Evolutionary conservation across 2,888 invertebrate species (phyloP).

Genomic region (Strigamia maritima): DNA sequence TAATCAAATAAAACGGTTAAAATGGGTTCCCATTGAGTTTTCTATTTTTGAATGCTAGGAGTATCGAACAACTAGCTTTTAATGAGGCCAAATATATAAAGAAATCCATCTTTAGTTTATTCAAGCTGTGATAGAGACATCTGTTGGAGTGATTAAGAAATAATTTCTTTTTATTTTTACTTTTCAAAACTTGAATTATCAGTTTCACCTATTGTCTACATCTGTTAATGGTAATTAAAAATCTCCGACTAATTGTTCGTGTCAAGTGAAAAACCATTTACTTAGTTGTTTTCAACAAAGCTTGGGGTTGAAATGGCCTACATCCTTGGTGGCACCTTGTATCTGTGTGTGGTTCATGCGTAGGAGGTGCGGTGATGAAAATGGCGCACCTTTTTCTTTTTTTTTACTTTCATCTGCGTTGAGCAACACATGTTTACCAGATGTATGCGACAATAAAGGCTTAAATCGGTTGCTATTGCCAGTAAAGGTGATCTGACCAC

Average conservation of each 20-base stretch:
- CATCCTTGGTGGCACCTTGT: background rate
- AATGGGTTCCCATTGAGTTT: background rate
- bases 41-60: too few species aligned
- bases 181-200: background rate
- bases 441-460: conserved; percentile 8
- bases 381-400: conserved; percentile 15
- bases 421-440: conserved; percentile 22
- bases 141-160: conserved; percentile 28
- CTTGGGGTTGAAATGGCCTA: background rate
- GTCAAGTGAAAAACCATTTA: background rate
- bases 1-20: background rate
- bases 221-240: conserved; percentile 25
- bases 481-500: conserved; percentile 18
- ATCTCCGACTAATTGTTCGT: conserved; percentile 1
- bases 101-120: background rate
- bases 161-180: background rate
- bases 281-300: background rate
- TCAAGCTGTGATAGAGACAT: conserved; percentile 3
- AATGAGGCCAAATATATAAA: background rate
- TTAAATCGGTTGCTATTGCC: background rate
- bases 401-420: background rate
- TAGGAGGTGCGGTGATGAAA: conserved; percentile 15
- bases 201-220: conserved; percentile 15
- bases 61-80: too few species aligned
- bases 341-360: background rate